These are phyloP conservation scores for Neoarius graeffei DNA, from an alignment of 2,113 vertebrate genomes.

Conservation along the genomic window DNA sequence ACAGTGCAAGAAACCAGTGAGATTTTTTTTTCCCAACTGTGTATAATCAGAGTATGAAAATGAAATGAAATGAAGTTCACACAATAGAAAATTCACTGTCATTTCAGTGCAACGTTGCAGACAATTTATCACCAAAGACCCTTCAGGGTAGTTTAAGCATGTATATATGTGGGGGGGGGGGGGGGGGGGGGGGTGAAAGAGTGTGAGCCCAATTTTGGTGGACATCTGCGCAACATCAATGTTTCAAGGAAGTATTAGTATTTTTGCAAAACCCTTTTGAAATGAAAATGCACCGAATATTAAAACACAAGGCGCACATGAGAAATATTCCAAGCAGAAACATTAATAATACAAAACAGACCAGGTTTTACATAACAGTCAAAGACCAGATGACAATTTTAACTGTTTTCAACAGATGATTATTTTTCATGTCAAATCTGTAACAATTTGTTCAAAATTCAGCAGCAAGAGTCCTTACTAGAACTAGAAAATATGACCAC, in stretches of 20 bases:
- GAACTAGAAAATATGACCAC: too few relatives aligned
- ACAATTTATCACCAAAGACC: background rate
- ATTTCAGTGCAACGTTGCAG: background rate
- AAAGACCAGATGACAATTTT: background rate
- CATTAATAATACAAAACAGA: background rate
- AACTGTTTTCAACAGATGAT: background rate
- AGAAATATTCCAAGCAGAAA: background rate
- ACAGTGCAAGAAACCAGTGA: constrained; percentile 53
- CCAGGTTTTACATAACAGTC: background rate
- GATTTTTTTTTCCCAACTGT: background rate
- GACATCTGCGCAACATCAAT: constrained; percentile 24
- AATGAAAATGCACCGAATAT: constrained; percentile 5
- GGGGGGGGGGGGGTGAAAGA: too few relatives aligned
- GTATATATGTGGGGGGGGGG: background rate
- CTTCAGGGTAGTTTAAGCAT: background rate
- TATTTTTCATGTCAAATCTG: background rate
- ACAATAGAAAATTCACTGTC: background rate
- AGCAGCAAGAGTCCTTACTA: too few relatives aligned
- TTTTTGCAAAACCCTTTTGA: background rate
- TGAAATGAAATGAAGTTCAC: constrained; percentile 10
- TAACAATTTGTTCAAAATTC: background rate
- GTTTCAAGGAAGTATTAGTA: background rate
- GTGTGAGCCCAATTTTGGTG: background rate
- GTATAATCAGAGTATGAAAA: background rate
- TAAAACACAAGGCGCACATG: background rate